Base-by-base conservation (phyloP, 2,888 invertebrate genomes). In the Erebia epiphron region DNA sequence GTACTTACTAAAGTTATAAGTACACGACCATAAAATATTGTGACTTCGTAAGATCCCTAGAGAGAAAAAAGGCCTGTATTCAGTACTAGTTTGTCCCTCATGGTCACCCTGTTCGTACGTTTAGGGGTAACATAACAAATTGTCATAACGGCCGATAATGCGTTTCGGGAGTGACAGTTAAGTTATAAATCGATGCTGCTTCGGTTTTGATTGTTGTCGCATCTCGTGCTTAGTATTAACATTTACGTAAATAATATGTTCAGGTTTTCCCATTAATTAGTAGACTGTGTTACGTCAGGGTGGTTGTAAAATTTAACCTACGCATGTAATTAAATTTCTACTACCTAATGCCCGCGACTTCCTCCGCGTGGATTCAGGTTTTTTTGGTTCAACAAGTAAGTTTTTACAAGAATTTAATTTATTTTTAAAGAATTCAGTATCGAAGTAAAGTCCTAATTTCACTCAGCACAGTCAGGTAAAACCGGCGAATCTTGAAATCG, bases 131-230 rank as follows among this genome's bases (percentile, higher is more conserved):
- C 74, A 78, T 82, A 82, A 85, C 84, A 83, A 84, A 86, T 85
- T 81, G 85, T 86, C 84, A 85, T 84, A 86, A 85, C 83, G 82
- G 77, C 76, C 82, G 78, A 81, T 84, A 83, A 83, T 80, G 84
- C 78, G 79, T 78, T 72, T 69, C 77, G 70, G 75, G 77, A 77
- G 78, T 80, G 86, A 82, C 85, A 82, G 83, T 75, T 80, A 78
- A 81, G 83, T 77, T 76, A 77, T 74, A 73, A 73, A 74, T 75
- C 75, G 79, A 75, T 72, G 78, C 79, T 67, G 58, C 58, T 67
- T 58, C 35, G 77, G 77, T 77, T 78, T 78, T 78, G 78, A 73
- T 75, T 77, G 76, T 76, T 75, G 72, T 75, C 64, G 58, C 68
- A 69, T 70, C 70, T 67, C 67, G 63, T 69, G 70, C 72, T 72